Evolutionary conservation across 2,888 invertebrate genomes (phyloP).

Genomic region (Lasioglossum calceatum): DNA sequence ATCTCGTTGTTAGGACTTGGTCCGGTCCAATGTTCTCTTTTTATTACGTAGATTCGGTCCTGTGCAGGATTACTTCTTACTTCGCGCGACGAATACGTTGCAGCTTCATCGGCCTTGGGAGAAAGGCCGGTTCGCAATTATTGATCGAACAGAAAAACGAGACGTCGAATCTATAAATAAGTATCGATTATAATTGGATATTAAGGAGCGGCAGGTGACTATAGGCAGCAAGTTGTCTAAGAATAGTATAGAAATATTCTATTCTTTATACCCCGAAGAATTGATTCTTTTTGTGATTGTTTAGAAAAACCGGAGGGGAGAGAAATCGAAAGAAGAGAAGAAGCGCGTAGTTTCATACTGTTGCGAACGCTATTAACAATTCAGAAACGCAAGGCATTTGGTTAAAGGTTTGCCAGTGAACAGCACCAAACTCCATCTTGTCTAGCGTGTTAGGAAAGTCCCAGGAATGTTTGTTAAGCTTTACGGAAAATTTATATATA

Average conservation of each 20-base stretch:
- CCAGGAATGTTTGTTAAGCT: not conserved
- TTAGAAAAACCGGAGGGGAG: not conserved
- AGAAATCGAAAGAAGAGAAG: not conserved
- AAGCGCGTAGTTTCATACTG: not conserved
- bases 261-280: not conserved
- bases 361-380: not conserved
- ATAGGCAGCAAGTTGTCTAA: not conserved
- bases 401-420: not conserved
- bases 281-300: not conserved
- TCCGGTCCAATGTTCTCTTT: not conserved
- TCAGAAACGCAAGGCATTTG: not conserved
- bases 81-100: not conserved
- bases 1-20: not conserved
- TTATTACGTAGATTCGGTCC: not conserved
- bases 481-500: not conserved
- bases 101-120: not conserved
- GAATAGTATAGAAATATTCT: not conserved
- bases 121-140: not conserved
- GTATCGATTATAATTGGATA: not conserved
- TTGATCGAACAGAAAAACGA: not conserved
- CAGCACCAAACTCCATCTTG: constrained; percentile 10
- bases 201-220: not conserved
- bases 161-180: not conserved
- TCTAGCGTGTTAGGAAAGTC: constrained; percentile 12
- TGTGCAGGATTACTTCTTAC: not conserved